Percentiles rank a stretch among this genome's conserved stretches.
Evolutionary conservation across 2,888 invertebrate genomes (phyloP).

Genomic region (Chironomus tentans): DNA sequence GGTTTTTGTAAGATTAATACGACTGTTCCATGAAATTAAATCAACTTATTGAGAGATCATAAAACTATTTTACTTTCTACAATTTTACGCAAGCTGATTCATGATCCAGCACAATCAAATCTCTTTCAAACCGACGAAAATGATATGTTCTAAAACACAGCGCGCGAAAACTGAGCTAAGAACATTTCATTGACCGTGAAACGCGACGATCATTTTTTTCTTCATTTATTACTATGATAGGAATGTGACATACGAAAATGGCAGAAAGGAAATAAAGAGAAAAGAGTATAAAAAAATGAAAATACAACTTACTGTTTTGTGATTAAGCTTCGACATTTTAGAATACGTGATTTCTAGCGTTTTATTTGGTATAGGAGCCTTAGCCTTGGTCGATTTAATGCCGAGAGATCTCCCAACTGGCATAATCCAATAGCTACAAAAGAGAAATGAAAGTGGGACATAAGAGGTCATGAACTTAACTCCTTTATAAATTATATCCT

Average conservation of each 20-base stretch:
- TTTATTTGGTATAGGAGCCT: slow-evolving; percentile 62
- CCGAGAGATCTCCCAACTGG: slow-evolving; percentile 74
- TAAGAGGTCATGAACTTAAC: slow-evolving; percentile 30
- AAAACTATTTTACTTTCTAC: no score
- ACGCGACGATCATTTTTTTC: no score
- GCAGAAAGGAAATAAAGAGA: background rate
- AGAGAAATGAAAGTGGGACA: slow-evolving; percentile 8
- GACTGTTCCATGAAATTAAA: no score
- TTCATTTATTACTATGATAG: no score
- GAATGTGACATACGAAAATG: background rate
- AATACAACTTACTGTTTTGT: slow-evolving; percentile 71
- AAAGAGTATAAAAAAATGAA: slow-evolving; percentile 6
- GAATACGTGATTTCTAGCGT: slow-evolving; percentile 69
- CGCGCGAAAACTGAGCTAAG: no score
- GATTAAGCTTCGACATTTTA: slow-evolving; percentile 57
- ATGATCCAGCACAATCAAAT: no score
- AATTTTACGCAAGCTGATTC: no score
- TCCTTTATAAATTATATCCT: background rate
- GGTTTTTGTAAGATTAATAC: no score
- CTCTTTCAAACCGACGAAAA: no score
- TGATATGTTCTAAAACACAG: no score
- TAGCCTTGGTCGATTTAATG: slow-evolving; percentile 67
- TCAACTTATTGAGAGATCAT: no score
- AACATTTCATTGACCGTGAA: no score
- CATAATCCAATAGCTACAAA: slow-evolving; percentile 62